phyloP scores from a whole-genome alignment of 64 coral and sea anemone genomes.

The Stichodactyla mertensii region DNA sequence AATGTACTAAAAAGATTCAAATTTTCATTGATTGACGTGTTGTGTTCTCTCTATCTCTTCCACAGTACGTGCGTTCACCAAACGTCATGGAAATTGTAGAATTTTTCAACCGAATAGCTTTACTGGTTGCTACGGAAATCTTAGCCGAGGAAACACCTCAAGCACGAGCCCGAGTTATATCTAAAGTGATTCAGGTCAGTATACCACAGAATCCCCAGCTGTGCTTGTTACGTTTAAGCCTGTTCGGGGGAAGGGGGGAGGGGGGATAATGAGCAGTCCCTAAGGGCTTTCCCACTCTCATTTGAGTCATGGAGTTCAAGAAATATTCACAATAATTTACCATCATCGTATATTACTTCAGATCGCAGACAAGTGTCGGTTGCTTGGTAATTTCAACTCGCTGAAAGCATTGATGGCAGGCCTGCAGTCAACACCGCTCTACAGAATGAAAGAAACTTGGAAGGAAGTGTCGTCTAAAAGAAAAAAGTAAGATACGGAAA shows the following conservation, averaged over 20 bases:
- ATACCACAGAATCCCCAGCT: not conserved
- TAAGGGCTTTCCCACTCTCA: too few relatives aligned
- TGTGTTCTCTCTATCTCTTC: not conserved
- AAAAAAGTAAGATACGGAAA: slow-evolving; percentile 71
- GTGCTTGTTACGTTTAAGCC: too few relatives aligned
- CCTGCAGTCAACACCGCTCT: slow-evolving; percentile 80
- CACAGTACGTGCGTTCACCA: slow-evolving; percentile 73
- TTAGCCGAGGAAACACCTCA: slow-evolving; percentile 49
- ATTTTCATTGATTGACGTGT: too few relatives aligned
- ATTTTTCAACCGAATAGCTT: slow-evolving; percentile 84
- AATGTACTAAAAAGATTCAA: too few relatives aligned
- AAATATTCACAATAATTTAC: too few relatives aligned
- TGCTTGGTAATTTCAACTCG: slow-evolving; percentile 96
- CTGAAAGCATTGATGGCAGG: slow-evolving; percentile 89
- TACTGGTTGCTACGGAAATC: slow-evolving; percentile 72
- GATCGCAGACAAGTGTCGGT: slow-evolving; percentile 87
- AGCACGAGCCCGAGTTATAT: slow-evolving; percentile 46
- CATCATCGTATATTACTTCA: not conserved
- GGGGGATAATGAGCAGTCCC: too few relatives aligned
- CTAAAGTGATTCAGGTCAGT: slow-evolving; percentile 84
- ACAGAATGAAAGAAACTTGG: slow-evolving; percentile 91
- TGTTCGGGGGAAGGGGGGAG: not conserved
- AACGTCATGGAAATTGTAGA: slow-evolving; percentile 97
- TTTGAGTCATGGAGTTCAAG: too few relatives aligned
- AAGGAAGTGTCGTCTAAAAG: slow-evolving; percentile 87